These are phyloP conservation scores for Xiphias gladius DNA, from an alignment of 2,113 vertebrate species.

Conservation along the genomic window DNA sequence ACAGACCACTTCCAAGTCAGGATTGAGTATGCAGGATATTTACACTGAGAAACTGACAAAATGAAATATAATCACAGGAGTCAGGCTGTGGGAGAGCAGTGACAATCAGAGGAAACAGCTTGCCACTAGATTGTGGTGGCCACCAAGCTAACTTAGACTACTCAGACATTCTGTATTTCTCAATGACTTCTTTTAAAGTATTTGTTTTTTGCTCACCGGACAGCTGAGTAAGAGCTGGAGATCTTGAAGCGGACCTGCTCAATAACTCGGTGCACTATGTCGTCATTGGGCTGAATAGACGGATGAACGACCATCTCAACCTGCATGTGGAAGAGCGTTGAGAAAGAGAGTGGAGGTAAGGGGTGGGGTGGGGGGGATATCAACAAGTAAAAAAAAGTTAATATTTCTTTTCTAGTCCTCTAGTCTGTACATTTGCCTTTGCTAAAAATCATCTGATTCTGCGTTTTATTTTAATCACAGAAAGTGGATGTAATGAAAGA, in stretches of 20 bases:
- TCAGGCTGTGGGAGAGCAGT: not conserved
- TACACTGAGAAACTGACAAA: not conserved
- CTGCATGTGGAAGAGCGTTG: conserved; percentile 71
- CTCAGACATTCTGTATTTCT: not conserved
- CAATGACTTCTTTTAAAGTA: not conserved
- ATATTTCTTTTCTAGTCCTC: not conserved
- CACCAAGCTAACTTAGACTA: too few species aligned
- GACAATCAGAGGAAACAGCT: not conserved
- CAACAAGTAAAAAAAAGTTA: not conserved
- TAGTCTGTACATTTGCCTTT: not conserved
- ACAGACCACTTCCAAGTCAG: not conserved
- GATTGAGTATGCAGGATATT: not conserved
- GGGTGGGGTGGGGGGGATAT: too few species aligned
- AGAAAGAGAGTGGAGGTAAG: not conserved
- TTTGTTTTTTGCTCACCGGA: conserved; percentile 84
- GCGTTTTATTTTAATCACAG: not conserved
- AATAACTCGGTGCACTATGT: conserved; percentile 89
- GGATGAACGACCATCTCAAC: conserved; percentile 95
- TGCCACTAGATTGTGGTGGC: not conserved
- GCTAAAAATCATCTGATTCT: not conserved
- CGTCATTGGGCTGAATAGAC: conserved; percentile 90
- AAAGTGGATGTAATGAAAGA: not conserved
- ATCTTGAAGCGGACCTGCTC: conserved; percentile 96
- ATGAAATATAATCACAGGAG: not conserved
- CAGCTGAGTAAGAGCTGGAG: conserved; percentile 88